Evolutionary conservation across 2,797 vertebrate genomes (phyloP).

Genomic region (Malacoctenus gilli): DNA sequence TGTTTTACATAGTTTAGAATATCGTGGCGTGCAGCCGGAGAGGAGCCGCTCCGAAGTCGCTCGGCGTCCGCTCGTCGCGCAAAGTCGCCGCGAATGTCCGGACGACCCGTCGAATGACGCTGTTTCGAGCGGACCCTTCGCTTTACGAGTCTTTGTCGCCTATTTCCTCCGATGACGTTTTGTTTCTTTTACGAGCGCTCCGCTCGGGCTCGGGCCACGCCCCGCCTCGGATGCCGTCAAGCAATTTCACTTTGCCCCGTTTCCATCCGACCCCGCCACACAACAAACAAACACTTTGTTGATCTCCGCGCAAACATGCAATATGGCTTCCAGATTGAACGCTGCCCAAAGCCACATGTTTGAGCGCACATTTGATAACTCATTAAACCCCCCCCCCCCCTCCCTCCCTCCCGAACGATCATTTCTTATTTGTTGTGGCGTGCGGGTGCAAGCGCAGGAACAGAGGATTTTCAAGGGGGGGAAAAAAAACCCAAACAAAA

Average conservation of each 20-base stretch:
- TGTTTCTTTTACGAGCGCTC: no score
- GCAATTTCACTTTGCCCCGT: no score
- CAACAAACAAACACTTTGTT: slow-evolving; percentile 60
- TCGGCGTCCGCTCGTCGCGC: no score
- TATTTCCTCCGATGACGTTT: no score
- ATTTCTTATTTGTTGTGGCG: slow-evolving; percentile 43
- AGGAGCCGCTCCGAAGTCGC: slow-evolving; percentile 14
- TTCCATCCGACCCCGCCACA: not conserved
- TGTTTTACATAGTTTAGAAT: slow-evolving; percentile 35
- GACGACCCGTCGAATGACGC: no score
- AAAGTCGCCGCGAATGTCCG: no score
- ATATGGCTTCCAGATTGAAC: slow-evolving; percentile 37
- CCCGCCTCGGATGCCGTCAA: no score
- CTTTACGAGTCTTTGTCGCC: no score
- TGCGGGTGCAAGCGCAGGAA: slow-evolving; percentile 19
- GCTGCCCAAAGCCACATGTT: slow-evolving; percentile 60
- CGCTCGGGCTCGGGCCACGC: no score
- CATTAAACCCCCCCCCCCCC: slow-evolving; percentile 52
- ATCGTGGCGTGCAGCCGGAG: slow-evolving; percentile 28
- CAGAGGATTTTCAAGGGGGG: slow-evolving; percentile 2
- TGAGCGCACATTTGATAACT: slow-evolving; percentile 63
- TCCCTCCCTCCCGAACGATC: no score
- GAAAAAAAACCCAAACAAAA: slow-evolving; percentile 22
- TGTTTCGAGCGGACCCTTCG: no score
- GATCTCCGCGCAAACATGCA: slow-evolving; percentile 55